Percentiles rank a stretch among this genome's conserved stretches.
Evolutionary conservation across 64 coral and sea anemone species (phyloP).

Genomic region (Pachyseris speciosa): DNA sequence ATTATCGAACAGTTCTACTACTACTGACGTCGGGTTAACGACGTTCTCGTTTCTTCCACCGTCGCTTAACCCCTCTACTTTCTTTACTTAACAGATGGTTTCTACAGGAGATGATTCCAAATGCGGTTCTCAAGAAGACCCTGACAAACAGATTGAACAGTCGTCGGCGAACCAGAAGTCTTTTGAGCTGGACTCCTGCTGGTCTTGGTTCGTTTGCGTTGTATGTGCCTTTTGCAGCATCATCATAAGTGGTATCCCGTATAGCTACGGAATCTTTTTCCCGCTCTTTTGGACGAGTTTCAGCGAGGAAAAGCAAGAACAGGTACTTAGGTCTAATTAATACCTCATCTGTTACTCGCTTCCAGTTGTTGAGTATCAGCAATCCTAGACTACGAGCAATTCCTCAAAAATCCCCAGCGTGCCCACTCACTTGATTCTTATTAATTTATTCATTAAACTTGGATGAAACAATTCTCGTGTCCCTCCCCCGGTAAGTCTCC

Average conservation of each 20-base stretch:
- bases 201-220: slow-evolving; percentile 11
- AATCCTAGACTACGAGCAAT: too few species aligned
- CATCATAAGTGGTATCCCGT: slow-evolving; percentile 1
- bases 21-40: too few species aligned
- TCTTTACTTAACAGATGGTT: not conserved
- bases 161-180: not conserved
- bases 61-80: too few species aligned
- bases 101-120: not conserved
- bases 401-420: too few species aligned
- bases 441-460: too few species aligned
- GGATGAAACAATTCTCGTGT: too few species aligned
- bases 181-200: not conserved
- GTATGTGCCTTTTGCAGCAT: slow-evolving; percentile 5
- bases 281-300: slow-evolving; percentile 35
- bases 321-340: slow-evolving; percentile 1
- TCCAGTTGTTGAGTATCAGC: too few species aligned
- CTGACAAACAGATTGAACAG: not conserved
- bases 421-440: too few species aligned
- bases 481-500: too few species aligned
- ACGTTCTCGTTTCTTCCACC: too few species aligned
- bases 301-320: slow-evolving; percentile 31
- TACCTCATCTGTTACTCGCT: too few species aligned
- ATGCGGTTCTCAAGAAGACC: not conserved
- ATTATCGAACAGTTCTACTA: too few species aligned
- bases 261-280: slow-evolving; percentile 51